phyloP scores from a whole-genome alignment of 2,888 invertebrate species.

The Brassicogethes aeneus region DNA sequence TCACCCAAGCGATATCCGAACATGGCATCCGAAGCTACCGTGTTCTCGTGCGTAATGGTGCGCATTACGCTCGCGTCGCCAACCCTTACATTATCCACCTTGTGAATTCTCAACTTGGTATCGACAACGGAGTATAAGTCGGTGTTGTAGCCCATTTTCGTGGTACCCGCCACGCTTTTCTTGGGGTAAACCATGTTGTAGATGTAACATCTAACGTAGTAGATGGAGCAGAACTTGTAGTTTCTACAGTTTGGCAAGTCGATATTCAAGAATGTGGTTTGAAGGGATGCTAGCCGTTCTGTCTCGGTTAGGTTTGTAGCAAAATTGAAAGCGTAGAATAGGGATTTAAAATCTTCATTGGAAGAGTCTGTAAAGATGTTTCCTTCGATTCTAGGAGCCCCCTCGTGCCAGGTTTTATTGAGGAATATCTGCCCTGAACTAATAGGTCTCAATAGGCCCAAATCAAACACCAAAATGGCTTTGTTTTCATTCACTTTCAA shows the following conservation, averaged over 20 bases:
- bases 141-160: slow-evolving; percentile 30
- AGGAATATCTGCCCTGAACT: not conserved
- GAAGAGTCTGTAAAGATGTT: not conserved
- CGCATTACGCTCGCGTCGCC: slow-evolving; percentile 40
- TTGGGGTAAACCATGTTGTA: slow-evolving; percentile 9
- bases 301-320: slow-evolving; percentile 37
- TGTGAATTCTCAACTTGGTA: slow-evolving; percentile 32
- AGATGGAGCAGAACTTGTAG: slow-evolving; percentile 32
- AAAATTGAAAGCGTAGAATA: not conserved
- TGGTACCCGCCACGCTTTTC: slow-evolving; percentile 15
- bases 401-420: not conserved
- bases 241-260: slow-evolving; percentile 33
- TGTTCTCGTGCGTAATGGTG: slow-evolving; percentile 31
- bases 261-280: slow-evolving; percentile 32
- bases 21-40: slow-evolving; percentile 46
- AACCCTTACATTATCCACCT: slow-evolving; percentile 37
- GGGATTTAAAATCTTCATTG: not conserved
- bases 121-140: slow-evolving; percentile 36
- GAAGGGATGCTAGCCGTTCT: slow-evolving; percentile 31
- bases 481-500: not conserved
- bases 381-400: not conserved
- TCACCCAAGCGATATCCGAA: slow-evolving; percentile 36
- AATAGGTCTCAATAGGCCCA: not conserved
- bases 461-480: not conserved
- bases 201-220: slow-evolving; percentile 41